A percentile compares a stretch with the other conserved stretches of the same genome.
Evolutionary conservation across 2,113 vertebrate genomes (phyloP).

Genomic region (Perognathus longimembris): DNA sequence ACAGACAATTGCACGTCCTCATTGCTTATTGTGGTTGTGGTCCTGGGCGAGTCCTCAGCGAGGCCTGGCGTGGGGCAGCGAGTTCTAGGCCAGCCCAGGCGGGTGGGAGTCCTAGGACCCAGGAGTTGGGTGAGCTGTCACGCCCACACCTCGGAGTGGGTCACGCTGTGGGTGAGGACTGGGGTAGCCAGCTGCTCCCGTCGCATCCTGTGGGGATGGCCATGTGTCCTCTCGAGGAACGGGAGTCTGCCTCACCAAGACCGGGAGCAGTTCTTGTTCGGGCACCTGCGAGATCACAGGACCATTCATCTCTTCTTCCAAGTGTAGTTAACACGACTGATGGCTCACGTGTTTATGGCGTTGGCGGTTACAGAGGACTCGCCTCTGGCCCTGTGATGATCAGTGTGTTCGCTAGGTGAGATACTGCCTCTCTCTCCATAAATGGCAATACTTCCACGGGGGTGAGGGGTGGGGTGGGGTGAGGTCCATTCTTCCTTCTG

Average conservation of each 20-base stretch:
- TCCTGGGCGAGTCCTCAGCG: accelerated
- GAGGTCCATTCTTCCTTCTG: too few species aligned
- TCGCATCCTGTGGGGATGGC: not conserved
- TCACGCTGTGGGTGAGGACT: not conserved
- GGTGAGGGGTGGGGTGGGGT: too few species aligned
- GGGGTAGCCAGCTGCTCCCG: not conserved
- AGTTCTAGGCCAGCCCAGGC: too few species aligned
- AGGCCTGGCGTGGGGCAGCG: not conserved
- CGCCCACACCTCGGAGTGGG: not conserved
- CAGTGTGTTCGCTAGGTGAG: not conserved
- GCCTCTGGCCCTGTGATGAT: not conserved
- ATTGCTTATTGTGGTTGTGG: too few species aligned
- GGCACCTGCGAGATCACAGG: not conserved
- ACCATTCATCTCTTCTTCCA: not conserved
- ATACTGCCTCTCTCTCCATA: not conserved
- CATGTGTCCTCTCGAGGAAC: not conserved
- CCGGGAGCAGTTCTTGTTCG: not conserved
- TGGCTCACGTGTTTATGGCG: not conserved
- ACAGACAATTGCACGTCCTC: too few species aligned
- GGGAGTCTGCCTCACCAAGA: not conserved
- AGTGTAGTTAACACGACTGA: not conserved
- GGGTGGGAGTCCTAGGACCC: too few species aligned
- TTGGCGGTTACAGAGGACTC: not conserved
- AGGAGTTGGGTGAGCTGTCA: accelerated
- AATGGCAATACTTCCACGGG: not conserved